Evolutionary conservation across 92 coral and sea anemone species (phyloP).

Genomic region (Blastomussa wellsi): DNA sequence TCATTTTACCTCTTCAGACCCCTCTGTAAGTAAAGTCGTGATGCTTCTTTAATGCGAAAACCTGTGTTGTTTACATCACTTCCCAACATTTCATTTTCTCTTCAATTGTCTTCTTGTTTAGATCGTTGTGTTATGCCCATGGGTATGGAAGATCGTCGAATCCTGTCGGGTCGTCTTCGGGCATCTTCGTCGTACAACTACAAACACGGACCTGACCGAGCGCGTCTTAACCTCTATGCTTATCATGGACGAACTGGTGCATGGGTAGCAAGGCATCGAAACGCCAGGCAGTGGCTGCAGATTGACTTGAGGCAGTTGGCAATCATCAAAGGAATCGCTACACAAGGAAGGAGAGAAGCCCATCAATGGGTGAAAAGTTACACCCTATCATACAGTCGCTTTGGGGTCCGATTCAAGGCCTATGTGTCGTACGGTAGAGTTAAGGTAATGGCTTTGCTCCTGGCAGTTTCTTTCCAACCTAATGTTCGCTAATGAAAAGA

Average conservation of each 20-base stretch:
- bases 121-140: conserved; percentile 80
- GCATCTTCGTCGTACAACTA: conserved; percentile 73
- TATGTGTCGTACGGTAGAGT: conserved; percentile 76
- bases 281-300: conserved; percentile 77
- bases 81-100: background rate
- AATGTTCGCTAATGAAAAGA: background rate
- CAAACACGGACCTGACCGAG: conserved; percentile 80
- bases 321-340: conserved; percentile 79
- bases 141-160: conserved; percentile 82
- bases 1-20: too few species aligned
- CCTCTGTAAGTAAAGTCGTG: too few species aligned
- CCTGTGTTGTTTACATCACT: too few species aligned
- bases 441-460: conserved; percentile 4
- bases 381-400: conserved; percentile 52
- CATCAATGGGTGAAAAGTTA: conserved; percentile 82
- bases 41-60: too few species aligned
- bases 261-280: conserved; percentile 75
- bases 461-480: background rate
- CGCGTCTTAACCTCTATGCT: conserved; percentile 71
- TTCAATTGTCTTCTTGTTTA: background rate
- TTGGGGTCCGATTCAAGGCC: conserved; percentile 58
- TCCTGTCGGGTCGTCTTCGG: conserved; percentile 71
- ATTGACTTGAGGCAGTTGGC: conserved; percentile 67
- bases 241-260: conserved; percentile 75
- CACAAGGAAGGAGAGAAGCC: conserved; percentile 90